These are phyloP conservation scores for Malurus leucopterus DNA, from an alignment of 2,797 vertebrate species.

Conservation along the genomic window DNA sequence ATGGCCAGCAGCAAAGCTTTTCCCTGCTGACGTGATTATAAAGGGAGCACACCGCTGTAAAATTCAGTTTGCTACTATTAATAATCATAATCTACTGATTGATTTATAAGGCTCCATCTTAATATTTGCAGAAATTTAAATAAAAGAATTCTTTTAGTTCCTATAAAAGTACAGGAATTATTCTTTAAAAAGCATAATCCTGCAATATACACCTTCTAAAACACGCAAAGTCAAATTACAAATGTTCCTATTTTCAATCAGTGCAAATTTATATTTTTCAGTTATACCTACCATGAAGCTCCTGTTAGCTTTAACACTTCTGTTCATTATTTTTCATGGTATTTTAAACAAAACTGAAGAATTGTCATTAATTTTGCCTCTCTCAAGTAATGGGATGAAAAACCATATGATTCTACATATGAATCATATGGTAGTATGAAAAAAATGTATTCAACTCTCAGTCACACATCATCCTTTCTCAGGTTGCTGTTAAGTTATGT, in stretches of 20 bases:
- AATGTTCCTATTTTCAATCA: neutral
- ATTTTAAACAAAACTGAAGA: neutral
- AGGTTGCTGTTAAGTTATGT: neutral
- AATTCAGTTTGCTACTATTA: neutral
- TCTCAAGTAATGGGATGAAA: neutral
- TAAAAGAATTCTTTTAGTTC: neutral
- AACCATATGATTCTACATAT: neutral
- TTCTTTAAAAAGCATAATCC: neutral
- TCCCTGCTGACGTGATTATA: neutral
- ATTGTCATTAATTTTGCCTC: neutral
- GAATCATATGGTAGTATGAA: too few species aligned
- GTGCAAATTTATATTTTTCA: neutral
- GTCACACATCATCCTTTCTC: neutral
- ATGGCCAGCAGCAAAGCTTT: neutral
- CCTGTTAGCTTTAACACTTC: neutral
- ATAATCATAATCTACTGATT: neutral
- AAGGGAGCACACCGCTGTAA: neutral
- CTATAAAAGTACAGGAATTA: fast-evolving
- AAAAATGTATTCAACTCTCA: neutral
- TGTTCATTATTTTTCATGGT: neutral
- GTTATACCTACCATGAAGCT: neutral
- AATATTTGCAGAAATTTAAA: neutral
- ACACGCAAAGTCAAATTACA: neutral
- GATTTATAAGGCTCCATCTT: neutral
- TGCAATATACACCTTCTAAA: neutral